Evolutionary conservation across 2,113 vertebrate genomes (phyloP), one percentile per base, ranked within the genome.

Genomic region (Cololabis saira): DNA sequence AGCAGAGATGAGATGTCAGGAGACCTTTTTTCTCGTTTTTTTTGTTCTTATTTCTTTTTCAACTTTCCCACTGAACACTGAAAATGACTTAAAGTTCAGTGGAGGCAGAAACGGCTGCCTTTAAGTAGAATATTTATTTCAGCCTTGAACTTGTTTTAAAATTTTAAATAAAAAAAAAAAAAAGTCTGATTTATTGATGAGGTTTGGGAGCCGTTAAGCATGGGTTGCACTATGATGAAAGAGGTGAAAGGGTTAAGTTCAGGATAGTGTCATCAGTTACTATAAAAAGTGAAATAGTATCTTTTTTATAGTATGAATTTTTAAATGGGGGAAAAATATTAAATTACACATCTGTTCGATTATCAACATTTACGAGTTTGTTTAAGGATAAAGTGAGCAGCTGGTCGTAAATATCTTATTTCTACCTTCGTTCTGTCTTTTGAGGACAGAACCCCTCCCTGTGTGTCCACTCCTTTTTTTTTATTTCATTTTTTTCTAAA

Each of bases 1-100:
- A 83, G 73, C 53, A 69, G 69, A 85, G 86, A 85, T 84, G 82
- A 89, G 68, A 90, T 67, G 82, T 88, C 80, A 86, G 75, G 72
- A 86, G 65, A 85, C 60, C 57, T 60, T 50, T 69, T 80, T 78
- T 78, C 69, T 54, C 14, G 19, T 15, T 3, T 9, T 18, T 47
- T 47, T 18, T 17, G 1, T 1, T 24, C 49, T 67, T 67, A 60
- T 79, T 81, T 72, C 45, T 71, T 74, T 66, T 60, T 61, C 60
- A 67, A 54, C 37, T 61, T 57, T 73, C 52, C 12, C 51, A 52
- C 74, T 71, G 61, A 85, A 71, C 12, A 41, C 53, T 58, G 74
- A 82, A 70, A 85, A 84, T 81, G 57, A 82, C 86, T 81, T 69
- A 66, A 47, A 77, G 78, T 79, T 86, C 54, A 77, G 58, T 37